Evolutionary conservation across 2,888 invertebrate genomes (phyloP).

Genomic region (Caenorhabditis macrosperma): DNA sequence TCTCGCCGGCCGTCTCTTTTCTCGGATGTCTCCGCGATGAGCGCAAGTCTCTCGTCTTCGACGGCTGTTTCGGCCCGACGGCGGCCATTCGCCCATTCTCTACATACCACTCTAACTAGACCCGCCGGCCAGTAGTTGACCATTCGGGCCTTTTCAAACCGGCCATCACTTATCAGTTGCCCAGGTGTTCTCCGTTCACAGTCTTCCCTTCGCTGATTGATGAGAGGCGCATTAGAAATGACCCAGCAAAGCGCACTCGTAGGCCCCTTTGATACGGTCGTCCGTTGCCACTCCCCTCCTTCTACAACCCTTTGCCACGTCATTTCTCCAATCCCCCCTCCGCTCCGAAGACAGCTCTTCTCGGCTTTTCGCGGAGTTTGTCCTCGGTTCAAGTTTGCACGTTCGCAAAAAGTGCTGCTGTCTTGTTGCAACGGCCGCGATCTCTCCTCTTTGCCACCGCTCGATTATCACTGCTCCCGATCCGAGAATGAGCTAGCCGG

Average conservation of each 20-base stretch:
- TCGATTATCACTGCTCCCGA: slow-evolving; percentile 29
- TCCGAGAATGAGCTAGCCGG: slow-evolving; percentile 22
- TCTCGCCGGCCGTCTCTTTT: slow-evolving; percentile 19
- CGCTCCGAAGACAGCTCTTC: slow-evolving; percentile 6
- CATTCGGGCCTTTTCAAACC: slow-evolving; percentile 17
- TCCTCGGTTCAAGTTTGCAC: slow-evolving; percentile 58
- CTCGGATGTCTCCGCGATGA: slow-evolving; percentile 37
- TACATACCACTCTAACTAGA: slow-evolving; percentile 43
- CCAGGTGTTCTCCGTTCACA: background rate
- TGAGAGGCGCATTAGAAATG: background rate
- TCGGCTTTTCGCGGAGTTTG: slow-evolving; percentile 34
- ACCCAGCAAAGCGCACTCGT: background rate
- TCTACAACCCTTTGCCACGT: background rate
- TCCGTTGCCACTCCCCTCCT: background rate
- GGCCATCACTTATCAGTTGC: slow-evolving; percentile 9
- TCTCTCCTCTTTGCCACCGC: slow-evolving; percentile 11
- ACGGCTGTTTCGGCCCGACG: slow-evolving; percentile 50
- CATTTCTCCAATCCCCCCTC: background rate
- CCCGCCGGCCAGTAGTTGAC: slow-evolving; percentile 30
- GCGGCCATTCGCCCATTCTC: slow-evolving; percentile 53
- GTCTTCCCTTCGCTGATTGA: background rate
- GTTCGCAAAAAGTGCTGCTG: slow-evolving; percentile 43
- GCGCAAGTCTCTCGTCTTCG: slow-evolving; percentile 29
- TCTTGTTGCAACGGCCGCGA: slow-evolving; percentile 12
- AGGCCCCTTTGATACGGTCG: slow-evolving; percentile 2